Conservation (phyloP, 2,113 vertebrate genomes). For the Charadrius vociferus region DNA sequence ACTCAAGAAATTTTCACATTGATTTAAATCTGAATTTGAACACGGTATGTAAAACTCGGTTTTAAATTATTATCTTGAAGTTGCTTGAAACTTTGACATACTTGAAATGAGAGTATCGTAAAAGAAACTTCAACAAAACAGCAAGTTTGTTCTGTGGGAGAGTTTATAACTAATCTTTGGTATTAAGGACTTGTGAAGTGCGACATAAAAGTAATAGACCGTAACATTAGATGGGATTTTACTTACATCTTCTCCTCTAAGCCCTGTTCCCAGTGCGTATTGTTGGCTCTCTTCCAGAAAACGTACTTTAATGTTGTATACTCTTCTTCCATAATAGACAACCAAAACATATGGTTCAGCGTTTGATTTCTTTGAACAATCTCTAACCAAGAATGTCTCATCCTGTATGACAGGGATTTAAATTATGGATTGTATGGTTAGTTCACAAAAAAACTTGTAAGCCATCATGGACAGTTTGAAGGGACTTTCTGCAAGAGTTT, state of each 20-base stretch:
- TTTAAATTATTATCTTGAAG: neutral
- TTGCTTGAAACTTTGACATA: neutral
- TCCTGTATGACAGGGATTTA: conserved; percentile 73
- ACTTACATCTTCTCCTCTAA: conserved; percentile 85
- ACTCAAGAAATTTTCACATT: neutral
- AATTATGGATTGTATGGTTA: neutral
- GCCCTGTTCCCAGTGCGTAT: conserved; percentile 84
- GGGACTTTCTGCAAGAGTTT: neutral
- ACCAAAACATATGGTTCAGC: conserved; percentile 87
- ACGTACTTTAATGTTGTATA: conserved; percentile 93
- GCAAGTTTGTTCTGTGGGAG: neutral
- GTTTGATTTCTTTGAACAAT: conserved; percentile 79
- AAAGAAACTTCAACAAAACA: neutral
- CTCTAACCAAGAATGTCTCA: conserved; percentile 87
- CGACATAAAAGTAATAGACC: neutral
- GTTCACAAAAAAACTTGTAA: neutral
- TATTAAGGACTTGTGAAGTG: neutral
- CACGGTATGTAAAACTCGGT: neutral
- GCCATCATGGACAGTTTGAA: neutral
- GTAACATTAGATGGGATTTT: neutral
- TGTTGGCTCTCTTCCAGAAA: conserved; percentile 78
- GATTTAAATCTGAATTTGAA: neutral
- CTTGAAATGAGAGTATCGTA: neutral
- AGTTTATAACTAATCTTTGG: neutral
- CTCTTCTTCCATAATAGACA: conserved; percentile 82